Percentiles rank a stretch among this genome's conserved stretches.
Evolutionary conservation across 2,797 vertebrate species (phyloP).

Genomic region (Gallinago stenura): DNA sequence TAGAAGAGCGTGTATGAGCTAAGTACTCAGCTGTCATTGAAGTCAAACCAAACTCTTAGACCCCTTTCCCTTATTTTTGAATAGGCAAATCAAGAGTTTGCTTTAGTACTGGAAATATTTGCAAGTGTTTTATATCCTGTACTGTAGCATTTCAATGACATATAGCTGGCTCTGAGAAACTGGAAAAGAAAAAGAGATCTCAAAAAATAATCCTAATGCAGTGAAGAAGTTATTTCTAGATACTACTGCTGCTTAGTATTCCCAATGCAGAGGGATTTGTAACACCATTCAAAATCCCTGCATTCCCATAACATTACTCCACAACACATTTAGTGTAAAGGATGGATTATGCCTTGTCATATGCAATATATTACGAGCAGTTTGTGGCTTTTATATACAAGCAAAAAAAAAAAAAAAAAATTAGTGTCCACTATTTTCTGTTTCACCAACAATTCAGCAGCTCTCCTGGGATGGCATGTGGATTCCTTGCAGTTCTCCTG

Average conservation of each 20-base stretch:
- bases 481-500: slow-evolving; percentile 6
- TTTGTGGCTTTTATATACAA: not conserved
- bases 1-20: not conserved
- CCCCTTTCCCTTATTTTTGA: not conserved
- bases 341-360: not conserved
- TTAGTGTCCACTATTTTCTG: not conserved
- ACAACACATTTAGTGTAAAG: not conserved
- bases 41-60: not conserved
- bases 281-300: not conserved
- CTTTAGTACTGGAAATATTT: not conserved
- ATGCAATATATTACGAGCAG: not conserved
- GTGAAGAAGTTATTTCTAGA: not conserved
- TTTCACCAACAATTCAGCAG: not conserved
- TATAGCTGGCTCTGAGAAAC: not conserved
- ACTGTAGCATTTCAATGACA: not conserved
- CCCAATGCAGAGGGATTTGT: not conserved
- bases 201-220: not conserved
- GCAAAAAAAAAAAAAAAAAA: not conserved
- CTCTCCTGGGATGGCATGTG: not conserved
- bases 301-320: not conserved
- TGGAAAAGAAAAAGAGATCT: not conserved
- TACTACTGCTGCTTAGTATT: not conserved
- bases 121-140: not conserved
- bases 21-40: not conserved
- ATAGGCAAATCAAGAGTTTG: not conserved